Percentiles rank a stretch among this genome's conserved stretches.
These are phyloP conservation scores for Danio choprae DNA, from an alignment of 2,797 vertebrate species.

Conservation along the genomic window DNA sequence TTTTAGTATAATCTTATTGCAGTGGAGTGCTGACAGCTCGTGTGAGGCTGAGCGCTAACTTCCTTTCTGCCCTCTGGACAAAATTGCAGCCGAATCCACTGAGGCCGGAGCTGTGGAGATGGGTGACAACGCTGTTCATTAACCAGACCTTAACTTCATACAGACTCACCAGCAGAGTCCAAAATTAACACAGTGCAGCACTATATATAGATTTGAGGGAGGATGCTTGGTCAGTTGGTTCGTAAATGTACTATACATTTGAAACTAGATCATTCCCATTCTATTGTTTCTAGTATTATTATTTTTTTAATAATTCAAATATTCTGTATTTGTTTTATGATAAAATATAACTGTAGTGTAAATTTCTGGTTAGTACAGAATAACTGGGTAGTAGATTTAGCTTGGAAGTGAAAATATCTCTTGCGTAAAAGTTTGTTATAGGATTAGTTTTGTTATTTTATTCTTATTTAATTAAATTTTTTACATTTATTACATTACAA, in stretches of 20 bases:
- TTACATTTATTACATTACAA: too few species aligned
- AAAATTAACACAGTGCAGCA: not conserved
- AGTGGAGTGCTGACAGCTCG: not conserved
- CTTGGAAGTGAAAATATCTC: not conserved
- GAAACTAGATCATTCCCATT: not conserved
- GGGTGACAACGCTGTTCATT: constrained; percentile 16
- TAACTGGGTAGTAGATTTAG: not conserved
- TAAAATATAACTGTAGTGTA: too few species aligned
- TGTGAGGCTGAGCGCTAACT: constrained; percentile 11
- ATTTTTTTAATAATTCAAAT: not conserved
- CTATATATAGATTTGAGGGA: not conserved
- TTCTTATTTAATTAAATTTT: not conserved
- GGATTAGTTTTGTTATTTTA: not conserved
- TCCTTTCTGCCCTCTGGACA: constrained; percentile 19
- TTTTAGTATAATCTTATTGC: constrained; percentile 9
- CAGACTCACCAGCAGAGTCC: not conserved
- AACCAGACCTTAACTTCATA: constrained; percentile 20
- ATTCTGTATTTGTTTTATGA: not conserved
- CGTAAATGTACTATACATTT: not conserved
- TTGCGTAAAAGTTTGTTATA: not conserved
- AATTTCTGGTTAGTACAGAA: not conserved
- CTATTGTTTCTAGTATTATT: too few species aligned
- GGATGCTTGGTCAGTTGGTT: not conserved
- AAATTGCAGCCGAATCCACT: not conserved
- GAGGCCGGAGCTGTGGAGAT: constrained; percentile 5